Evolutionary conservation across 2,797 vertebrate genomes (phyloP).

Genomic region (Liasis olivaceus): DNA sequence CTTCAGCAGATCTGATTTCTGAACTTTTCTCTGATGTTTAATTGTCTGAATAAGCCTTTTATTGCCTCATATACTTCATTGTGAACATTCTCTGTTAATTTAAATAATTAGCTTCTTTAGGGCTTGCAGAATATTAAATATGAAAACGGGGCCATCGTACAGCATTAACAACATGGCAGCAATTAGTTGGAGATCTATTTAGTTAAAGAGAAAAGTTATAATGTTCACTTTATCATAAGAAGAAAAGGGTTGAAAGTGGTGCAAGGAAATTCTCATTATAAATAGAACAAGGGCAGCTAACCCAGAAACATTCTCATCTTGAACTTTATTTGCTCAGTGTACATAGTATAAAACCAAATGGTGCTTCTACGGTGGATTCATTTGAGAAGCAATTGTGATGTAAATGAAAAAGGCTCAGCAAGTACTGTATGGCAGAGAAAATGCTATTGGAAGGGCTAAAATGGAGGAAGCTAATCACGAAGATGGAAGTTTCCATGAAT

Average conservation of each 20-base stretch:
- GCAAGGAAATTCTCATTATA: neutral
- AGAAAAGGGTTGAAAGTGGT: neutral
- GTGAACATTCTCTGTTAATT: constrained; percentile 47
- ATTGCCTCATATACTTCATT: constrained; percentile 25
- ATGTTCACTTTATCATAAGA: neutral
- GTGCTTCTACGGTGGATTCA: neutral
- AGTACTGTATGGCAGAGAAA: neutral
- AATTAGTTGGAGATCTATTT: constrained; percentile 22
- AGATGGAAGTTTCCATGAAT: too few relatives aligned
- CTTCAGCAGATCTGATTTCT: neutral
- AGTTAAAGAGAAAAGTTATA: neutral
- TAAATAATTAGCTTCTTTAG: constrained; percentile 43
- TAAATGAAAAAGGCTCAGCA: neutral
- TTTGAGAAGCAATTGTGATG: neutral
- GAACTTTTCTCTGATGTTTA: constrained; percentile 32
- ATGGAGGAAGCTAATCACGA: neutral
- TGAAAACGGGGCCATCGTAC: neutral
- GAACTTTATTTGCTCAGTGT: neutral
- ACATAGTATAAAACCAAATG: too few relatives aligned
- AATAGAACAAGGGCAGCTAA: neutral
- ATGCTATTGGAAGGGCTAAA: neutral
- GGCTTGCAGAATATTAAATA: constrained; percentile 29
- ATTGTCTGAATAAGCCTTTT: constrained; percentile 41
- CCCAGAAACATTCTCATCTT: neutral
- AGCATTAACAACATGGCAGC: constrained; percentile 1